Base-by-base conservation (phyloP, 1,140 invertebrate genomes). In the Tigriopus japonicus region DNA sequence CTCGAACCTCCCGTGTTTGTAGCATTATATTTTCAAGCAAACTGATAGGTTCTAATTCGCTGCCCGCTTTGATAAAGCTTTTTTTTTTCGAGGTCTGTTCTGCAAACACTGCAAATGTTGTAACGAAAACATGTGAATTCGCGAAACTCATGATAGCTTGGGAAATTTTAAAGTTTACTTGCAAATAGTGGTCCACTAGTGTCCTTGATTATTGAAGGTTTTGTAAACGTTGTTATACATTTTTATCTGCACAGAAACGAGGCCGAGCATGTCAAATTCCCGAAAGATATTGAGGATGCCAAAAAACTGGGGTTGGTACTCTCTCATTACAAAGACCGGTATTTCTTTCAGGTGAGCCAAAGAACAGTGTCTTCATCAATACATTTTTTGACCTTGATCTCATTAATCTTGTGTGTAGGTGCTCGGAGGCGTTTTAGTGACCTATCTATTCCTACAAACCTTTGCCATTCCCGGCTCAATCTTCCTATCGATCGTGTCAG, bases 401-500 rank as follows among this genome's bases (percentile, higher is more conserved):
- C 15, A 15, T 24, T 5, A 2, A 15, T 55, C 2, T n/a, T 55
- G 6, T 24, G 9, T 55, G 67, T 81, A 91, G 80, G 94, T 99
- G 55, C 75, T 98, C 66, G 75, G 79, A 53, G 90, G 85, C 66
- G 82, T 95, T 62, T 86, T 92, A 68, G 74, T 89, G 59, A 83
- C 84, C n/a, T 98, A 96, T 72, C 87, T 98, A 73, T 60, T 60
- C 45, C 80, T 99, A 65, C 95, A 99, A 80, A 94, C 95, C 63
- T 98, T 98, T 76, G 95, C 94, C 65, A 98, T 99, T 75, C 95
- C 95, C 65, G 95, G 95, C 65, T 98, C 94, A 35, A 85, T 99
- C 69, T 98, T 97, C 71, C 75, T 99, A 42, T 97, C 92, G 62
- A 95, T 99, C 65, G 75, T 99, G 14, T 92, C 89, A 63, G 96